Evolutionary conservation across 2,797 vertebrate genomes (phyloP).

Genomic region (Eptatretus atami): DNA sequence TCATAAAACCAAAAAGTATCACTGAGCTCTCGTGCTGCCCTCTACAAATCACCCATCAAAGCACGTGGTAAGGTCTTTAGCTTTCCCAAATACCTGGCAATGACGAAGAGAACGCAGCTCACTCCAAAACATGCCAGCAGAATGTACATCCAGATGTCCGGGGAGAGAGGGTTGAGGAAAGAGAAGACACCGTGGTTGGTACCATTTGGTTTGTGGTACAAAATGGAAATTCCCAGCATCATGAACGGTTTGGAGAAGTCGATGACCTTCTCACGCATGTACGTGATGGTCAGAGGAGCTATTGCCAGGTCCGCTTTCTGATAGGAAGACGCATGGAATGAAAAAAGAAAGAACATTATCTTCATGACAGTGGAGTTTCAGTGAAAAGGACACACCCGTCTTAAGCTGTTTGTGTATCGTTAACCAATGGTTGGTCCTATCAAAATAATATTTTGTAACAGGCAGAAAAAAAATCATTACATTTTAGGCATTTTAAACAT

Average conservation of each 20-base stretch:
- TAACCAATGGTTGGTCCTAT: too few species aligned
- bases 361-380: too few species aligned
- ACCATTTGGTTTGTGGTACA: slow-evolving; percentile 83
- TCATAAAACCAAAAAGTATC: too few species aligned
- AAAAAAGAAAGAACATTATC: too few species aligned
- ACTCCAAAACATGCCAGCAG: slow-evolving; percentile 78
- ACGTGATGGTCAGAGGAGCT: slow-evolving; percentile 83
- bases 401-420: too few species aligned
- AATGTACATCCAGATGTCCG: slow-evolving; percentile 98
- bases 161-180: slow-evolving; percentile 75
- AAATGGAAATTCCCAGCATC: slow-evolving; percentile 82
- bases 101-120: slow-evolving; percentile 90
- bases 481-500: too few species aligned
- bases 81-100: slow-evolving; percentile 37
- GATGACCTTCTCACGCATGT: slow-evolving; percentile 83
- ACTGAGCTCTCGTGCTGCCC: too few species aligned
- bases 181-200: slow-evolving; percentile 91
- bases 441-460: too few species aligned
- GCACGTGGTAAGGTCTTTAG: too few species aligned
- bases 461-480: too few species aligned
- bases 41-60: too few species aligned
- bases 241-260: slow-evolving; percentile 98
- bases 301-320: slow-evolving; percentile 90
- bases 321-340: background rate
- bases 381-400: too few species aligned